phyloP scores from a whole-genome alignment of 2,888 invertebrate species.

The Pollenia griseotomentosa region DNA sequence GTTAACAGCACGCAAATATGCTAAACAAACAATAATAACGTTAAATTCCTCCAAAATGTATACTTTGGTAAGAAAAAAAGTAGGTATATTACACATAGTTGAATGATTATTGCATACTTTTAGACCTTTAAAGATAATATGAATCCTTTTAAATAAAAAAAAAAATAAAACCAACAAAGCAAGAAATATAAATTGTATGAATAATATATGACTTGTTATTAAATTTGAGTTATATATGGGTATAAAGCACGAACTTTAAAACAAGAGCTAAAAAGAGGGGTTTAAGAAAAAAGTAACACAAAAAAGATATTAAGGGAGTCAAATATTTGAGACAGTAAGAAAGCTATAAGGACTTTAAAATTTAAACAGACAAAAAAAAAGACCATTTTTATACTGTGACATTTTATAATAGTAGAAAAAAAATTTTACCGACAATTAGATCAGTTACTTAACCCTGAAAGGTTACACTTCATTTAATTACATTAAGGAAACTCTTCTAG shows the following conservation, averaged over 20 bases:
- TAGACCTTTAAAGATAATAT: conserved; percentile 24
- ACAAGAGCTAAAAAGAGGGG: neutral
- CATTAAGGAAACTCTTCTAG: too few species aligned
- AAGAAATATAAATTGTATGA: neutral
- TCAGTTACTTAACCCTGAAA: too few species aligned
- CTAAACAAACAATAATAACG: conserved; percentile 57
- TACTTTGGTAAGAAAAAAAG: neutral
- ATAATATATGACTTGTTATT: conserved; percentile 18
- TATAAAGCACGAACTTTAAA: conserved; percentile 20
- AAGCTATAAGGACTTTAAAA: too few species aligned
- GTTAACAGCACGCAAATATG: conserved; percentile 70
- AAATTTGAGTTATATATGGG: neutral
- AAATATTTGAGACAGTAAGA: too few species aligned
- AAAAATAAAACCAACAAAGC: neutral
- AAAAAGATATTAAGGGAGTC: too few species aligned
- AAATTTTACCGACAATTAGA: too few species aligned
- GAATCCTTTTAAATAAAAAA: conserved; percentile 16
- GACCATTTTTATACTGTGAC: too few species aligned
- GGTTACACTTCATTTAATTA: too few species aligned
- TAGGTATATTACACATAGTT: conserved; percentile 22
- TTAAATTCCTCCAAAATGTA: conserved; percentile 8
- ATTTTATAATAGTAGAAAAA: too few species aligned
- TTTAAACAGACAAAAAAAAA: too few species aligned
- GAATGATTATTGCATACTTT: conserved; percentile 61
- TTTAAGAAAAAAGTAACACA: too few species aligned